Percentiles rank a stretch among this genome's conserved stretches.
Evolutionary conservation across 2,797 vertebrate species (phyloP).

Genomic region (Scolopax rusticola): DNA sequence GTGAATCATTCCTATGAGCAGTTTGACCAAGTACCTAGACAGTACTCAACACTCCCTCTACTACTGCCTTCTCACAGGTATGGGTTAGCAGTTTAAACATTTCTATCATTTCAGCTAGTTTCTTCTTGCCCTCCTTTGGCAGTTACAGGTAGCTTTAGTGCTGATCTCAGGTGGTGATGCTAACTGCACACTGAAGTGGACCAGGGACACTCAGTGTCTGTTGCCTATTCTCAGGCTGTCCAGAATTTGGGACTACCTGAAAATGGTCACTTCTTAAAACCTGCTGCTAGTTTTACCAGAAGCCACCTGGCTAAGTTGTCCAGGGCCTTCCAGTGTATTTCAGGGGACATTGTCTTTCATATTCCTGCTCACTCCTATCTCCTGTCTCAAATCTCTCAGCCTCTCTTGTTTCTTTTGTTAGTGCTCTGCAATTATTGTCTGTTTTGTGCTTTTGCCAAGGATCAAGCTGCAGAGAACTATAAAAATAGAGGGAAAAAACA

Average conservation of each 20-base stretch:
- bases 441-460: slow-evolving; percentile 52
- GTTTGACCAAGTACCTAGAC: background rate
- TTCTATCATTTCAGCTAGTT: background rate
- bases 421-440: background rate
- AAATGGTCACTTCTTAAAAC: background rate
- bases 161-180: background rate
- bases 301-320: background rate
- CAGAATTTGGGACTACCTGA: background rate
- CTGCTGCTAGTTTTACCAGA: background rate
- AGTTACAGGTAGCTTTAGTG: background rate
- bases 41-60: background rate
- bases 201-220: background rate
- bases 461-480: slow-evolving; percentile 58
- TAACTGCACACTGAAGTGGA: background rate
- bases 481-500: slow-evolving; percentile 70
- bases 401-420: slow-evolving; percentile 30
- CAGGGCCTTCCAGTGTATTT: background rate
- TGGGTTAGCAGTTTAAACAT: background rate
- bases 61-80: background rate
- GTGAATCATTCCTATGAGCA: rapidly evolving
- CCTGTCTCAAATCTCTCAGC: background rate
- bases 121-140: background rate
- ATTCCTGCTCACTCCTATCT: background rate
- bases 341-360: background rate
- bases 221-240: background rate